Evolutionary conservation across 92 coral and sea anemone genomes (phyloP).

Genomic region (Bergia sp.): DNA sequence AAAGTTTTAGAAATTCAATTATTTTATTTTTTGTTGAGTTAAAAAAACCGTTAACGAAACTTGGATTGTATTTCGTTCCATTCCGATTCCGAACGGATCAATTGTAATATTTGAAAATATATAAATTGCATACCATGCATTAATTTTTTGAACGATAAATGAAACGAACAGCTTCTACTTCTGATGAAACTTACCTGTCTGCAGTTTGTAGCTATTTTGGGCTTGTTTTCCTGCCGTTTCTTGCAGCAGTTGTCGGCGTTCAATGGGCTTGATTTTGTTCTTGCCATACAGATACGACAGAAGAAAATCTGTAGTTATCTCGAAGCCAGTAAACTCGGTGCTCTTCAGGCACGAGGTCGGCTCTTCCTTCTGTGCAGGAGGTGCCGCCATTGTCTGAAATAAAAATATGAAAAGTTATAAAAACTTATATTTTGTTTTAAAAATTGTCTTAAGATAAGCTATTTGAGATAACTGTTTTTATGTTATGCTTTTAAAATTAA

Average conservation of each 20-base stretch:
- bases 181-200: not conserved
- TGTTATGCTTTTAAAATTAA: not conserved
- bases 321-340: not conserved
- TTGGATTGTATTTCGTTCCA: not conserved
- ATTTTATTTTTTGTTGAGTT: not conserved
- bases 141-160: not conserved
- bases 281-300: constrained; percentile 43
- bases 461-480: not conserved
- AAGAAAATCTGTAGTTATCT: constrained; percentile 16
- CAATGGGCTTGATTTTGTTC: constrained; percentile 46
- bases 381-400: not conserved
- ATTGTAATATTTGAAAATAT: not conserved
- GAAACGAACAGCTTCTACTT: not conserved
- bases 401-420: not conserved
- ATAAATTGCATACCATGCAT: not conserved
- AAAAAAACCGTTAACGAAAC: too few relatives aligned
- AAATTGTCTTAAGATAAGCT: too few relatives aligned
- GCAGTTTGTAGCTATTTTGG: not conserved
- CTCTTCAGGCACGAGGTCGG: not conserved
- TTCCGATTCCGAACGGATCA: not conserved
- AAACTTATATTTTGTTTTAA: not conserved
- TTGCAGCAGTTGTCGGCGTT: constrained; percentile 35
- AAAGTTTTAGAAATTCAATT: not conserved
- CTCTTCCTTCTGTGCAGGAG: constrained; percentile 10
- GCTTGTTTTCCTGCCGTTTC: constrained; percentile 3